phyloP scores from a whole-genome alignment of 1,140 invertebrate species.

The Wasmannia auropunctata region DNA sequence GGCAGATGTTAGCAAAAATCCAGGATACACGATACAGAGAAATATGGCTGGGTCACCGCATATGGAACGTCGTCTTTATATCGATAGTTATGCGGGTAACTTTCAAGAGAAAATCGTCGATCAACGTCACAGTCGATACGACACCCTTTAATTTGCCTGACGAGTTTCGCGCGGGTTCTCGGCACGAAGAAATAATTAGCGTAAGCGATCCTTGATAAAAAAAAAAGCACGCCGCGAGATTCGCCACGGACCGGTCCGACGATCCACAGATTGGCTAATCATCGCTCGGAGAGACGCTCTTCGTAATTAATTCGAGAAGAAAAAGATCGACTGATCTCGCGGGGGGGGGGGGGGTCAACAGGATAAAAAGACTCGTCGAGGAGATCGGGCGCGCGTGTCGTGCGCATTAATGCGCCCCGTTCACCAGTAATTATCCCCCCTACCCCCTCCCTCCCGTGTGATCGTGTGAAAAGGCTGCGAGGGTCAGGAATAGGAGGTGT shows the following conservation, averaged over 20 bases:
- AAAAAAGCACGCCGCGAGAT: background rate
- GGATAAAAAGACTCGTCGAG: background rate
- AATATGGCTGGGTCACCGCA: background rate
- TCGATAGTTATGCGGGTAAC: background rate
- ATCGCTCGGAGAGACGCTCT: background rate
- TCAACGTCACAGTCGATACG: constrained; percentile 11
- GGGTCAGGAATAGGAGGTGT: constrained; percentile 38
- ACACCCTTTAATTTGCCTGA: constrained; percentile 3
- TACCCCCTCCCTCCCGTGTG: background rate
- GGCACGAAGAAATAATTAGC: constrained; percentile 26
- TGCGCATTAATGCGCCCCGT: constrained; percentile 33
- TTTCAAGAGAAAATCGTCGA: constrained; percentile 17
- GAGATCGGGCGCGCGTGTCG: constrained; percentile 19
- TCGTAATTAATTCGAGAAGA: background rate
- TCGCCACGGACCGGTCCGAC: background rate
- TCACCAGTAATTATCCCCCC: constrained; percentile 18
- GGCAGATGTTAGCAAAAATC: background rate
- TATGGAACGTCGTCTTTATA: background rate
- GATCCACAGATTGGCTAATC: background rate
- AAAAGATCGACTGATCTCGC: background rate
- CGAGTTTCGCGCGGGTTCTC: background rate
- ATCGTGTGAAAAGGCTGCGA: constrained; percentile 37
- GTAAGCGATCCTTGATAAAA: constrained; percentile 4
- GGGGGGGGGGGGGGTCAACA: background rate
- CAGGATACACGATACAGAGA: background rate